phyloP scores from a whole-genome alignment of 2,888 invertebrate genomes.

The Lochmaea capreae region DNA sequence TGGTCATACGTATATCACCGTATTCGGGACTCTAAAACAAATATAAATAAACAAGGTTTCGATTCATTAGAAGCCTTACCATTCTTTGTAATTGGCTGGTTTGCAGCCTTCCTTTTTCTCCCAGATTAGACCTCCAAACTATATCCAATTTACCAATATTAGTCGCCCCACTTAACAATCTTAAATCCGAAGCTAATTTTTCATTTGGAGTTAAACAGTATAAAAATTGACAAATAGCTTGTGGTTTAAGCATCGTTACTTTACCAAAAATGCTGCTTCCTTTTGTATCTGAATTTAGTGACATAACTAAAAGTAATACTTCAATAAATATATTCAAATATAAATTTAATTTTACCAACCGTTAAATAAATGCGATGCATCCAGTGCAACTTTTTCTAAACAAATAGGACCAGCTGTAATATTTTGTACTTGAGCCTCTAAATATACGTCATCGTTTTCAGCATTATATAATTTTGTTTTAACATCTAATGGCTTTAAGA shows the following conservation, averaged over 20 bases:
- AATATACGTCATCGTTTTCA: conserved; percentile 81
- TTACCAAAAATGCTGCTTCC: conserved; percentile 82
- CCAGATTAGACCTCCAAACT: conserved; percentile 96
- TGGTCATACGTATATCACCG: conserved; percentile 89
- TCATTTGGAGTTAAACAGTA: conserved; percentile 90
- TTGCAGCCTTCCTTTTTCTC: conserved; percentile 95
- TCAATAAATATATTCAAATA: not conserved
- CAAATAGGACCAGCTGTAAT: conserved; percentile 93
- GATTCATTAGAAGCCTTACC: conserved; percentile 65
- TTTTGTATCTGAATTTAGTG: conserved; percentile 76
- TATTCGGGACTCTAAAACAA: conserved; percentile 85
- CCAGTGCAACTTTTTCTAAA: conserved; percentile 92
- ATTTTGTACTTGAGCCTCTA: conserved; percentile 87
- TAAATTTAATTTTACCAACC: conserved; percentile 65
- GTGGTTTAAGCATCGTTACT: conserved; percentile 85
- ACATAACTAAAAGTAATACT: conserved; percentile 68
- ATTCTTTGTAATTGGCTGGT: conserved; percentile 94
- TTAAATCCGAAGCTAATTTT: conserved; percentile 80
- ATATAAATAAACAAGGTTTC: not conserved
- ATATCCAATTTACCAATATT: conserved; percentile 98
- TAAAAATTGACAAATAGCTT: conserved; percentile 93
- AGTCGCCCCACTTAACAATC: conserved; percentile 83
- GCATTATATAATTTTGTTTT: conserved; percentile 99
- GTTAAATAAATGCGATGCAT: conserved; percentile 90
- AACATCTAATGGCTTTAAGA: conserved; percentile 96